Evolutionary conservation across 2,113 vertebrate genomes (phyloP).

Genomic region (Loxodonta africana): DNA sequence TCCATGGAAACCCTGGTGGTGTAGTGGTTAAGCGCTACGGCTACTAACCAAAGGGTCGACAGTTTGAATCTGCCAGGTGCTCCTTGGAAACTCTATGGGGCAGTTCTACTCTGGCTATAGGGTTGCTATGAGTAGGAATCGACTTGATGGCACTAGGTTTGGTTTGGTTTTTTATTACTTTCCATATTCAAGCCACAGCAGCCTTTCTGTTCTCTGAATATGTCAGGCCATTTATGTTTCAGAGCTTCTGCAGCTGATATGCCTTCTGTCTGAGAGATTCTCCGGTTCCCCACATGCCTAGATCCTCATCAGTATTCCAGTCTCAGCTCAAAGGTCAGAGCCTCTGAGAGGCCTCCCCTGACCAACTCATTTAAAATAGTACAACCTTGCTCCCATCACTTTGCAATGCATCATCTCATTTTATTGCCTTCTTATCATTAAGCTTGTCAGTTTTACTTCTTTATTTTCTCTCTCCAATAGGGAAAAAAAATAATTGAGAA

Average conservation of each 20-base stretch:
- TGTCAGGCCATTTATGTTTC: not conserved
- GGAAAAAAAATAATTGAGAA: not conserved
- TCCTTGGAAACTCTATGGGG: no score
- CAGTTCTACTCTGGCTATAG: no score
- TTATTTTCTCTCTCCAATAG: not conserved
- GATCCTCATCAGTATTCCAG: not conserved
- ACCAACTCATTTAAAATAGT: not conserved
- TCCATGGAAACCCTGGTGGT: no score
- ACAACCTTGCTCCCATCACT: not conserved
- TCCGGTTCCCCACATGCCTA: not conserved
- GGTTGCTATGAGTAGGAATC: no score
- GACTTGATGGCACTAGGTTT: no score
- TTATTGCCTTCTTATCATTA: not conserved
- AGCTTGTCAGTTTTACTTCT: not conserved
- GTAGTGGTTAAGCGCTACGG: no score
- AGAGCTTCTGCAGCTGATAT: not conserved
- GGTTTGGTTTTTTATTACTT: not conserved
- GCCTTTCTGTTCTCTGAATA: conserved; percentile 1
- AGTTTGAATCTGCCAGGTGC: no score
- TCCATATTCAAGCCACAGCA: not conserved
- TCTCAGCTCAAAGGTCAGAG: not conserved
- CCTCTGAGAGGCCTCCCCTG: not conserved
- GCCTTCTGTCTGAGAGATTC: not conserved
- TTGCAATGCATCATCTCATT: not conserved
- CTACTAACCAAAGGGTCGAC: no score